phyloP scores from a whole-genome alignment of 2,113 vertebrate species.

The Onychostoma macrolepis region DNA sequence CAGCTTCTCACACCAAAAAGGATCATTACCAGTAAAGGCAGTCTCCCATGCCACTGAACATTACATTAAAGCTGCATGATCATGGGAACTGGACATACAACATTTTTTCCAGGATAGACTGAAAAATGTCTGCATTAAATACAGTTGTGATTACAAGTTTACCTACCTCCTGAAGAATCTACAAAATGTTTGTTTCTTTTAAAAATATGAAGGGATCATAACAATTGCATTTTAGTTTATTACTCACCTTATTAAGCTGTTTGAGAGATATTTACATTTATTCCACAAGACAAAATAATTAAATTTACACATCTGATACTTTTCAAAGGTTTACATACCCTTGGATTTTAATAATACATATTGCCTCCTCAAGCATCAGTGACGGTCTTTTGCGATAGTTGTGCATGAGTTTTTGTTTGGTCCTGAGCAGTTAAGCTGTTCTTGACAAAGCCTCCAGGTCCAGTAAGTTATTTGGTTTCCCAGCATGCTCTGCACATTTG shows the following conservation, averaged over 20 bases:
- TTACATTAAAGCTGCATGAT: constrained; percentile 57
- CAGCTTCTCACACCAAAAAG: constrained; percentile 49
- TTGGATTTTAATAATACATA: background rate
- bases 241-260: background rate
- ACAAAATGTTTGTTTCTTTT: background rate
- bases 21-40: constrained; percentile 41
- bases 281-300: background rate
- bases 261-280: background rate
- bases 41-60: constrained; percentile 40
- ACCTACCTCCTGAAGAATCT: background rate
- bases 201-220: background rate
- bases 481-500: constrained; percentile 5
- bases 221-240: background rate
- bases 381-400: background rate
- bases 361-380: background rate
- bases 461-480: constrained; percentile 20
- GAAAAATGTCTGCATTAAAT: constrained; percentile 39
- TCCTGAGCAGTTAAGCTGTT: constrained; percentile 4
- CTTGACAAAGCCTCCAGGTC: background rate
- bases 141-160: constrained; percentile 22
- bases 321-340: background rate
- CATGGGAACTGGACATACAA: constrained; percentile 35
- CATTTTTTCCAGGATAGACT: constrained; percentile 32
- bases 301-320: background rate
- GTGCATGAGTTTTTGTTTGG: background rate